Evolutionary conservation across 2,888 invertebrate genomes (phyloP).

Genomic region (Arrhopalites spinosus): DNA sequence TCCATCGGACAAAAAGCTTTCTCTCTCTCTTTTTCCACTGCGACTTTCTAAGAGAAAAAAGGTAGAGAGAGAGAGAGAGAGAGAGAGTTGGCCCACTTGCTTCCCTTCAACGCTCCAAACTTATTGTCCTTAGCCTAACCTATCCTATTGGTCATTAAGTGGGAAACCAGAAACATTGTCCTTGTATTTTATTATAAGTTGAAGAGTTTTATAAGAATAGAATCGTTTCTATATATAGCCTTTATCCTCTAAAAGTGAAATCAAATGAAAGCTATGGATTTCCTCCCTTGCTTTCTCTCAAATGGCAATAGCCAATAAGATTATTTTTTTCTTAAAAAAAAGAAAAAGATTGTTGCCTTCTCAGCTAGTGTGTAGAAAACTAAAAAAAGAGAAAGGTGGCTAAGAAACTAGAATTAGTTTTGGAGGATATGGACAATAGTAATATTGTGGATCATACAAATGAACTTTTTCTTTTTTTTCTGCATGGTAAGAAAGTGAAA

Average conservation of each 20-base stretch:
- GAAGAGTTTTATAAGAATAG: conserved; percentile 1
- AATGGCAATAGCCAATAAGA: too few species aligned
- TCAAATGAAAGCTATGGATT: not conserved
- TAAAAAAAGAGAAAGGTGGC: not conserved
- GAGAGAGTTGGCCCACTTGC: not conserved
- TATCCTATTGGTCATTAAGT: not conserved
- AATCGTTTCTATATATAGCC: not conserved
- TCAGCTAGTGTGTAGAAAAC: not conserved
- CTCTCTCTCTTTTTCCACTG: not conserved
- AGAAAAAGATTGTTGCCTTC: not conserved
- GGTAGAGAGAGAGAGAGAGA: not conserved
- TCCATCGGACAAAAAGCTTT: conserved; percentile 25
- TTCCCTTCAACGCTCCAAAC: not conserved
- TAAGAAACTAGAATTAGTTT: not conserved
- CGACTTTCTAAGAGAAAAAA: not conserved
- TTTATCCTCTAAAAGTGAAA: not conserved
- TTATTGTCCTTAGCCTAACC: not conserved
- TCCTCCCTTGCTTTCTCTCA: not conserved
- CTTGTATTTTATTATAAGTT: too few species aligned
- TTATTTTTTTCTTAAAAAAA: not conserved
- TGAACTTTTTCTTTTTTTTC: too few species aligned
- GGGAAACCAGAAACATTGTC: not conserved
- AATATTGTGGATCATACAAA: too few species aligned
- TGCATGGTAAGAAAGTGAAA: too few species aligned
- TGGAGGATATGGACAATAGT: not conserved